Conservation (phyloP, 2,113 vertebrate species). For the Pelusios castaneus region DNA sequence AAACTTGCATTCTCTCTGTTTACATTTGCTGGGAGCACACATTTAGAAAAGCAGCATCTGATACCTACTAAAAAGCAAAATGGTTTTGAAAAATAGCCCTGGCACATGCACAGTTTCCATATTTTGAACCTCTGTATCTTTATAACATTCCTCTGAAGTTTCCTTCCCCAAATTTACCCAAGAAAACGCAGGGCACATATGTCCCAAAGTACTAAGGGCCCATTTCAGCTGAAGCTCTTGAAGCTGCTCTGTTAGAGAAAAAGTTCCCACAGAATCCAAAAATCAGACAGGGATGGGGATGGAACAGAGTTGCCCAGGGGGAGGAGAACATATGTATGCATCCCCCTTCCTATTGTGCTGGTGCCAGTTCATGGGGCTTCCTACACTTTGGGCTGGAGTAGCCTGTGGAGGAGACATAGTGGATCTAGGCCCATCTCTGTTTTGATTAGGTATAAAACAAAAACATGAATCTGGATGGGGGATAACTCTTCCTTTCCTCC, state of each 20-base stretch:
- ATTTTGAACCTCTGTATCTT: neutral
- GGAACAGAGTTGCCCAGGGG: neutral
- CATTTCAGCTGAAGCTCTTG: neutral
- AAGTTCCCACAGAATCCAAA: neutral
- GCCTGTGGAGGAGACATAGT: neutral
- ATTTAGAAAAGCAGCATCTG: neutral
- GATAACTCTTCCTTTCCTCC: neutral
- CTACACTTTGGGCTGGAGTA: neutral
- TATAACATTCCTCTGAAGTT: neutral
- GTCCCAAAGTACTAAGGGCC: neutral
- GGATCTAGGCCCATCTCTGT: neutral
- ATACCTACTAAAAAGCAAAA: neutral
- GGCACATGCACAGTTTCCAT: neutral
- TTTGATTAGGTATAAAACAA: conserved; percentile 33
- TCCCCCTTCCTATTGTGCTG: neutral
- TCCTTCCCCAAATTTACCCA: conserved; percentile 1
- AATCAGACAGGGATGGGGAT: neutral
- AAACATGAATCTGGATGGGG: neutral
- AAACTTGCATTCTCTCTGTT: neutral
- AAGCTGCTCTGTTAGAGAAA: neutral
- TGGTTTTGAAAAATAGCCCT: neutral
- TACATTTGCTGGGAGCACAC: neutral
- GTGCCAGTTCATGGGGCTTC: neutral
- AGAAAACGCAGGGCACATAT: conserved; percentile 14
- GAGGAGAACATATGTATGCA: neutral